These are phyloP conservation scores for Eudemis profundana DNA, from an alignment of 2,888 invertebrate genomes.

Conservation along the genomic window DNA sequence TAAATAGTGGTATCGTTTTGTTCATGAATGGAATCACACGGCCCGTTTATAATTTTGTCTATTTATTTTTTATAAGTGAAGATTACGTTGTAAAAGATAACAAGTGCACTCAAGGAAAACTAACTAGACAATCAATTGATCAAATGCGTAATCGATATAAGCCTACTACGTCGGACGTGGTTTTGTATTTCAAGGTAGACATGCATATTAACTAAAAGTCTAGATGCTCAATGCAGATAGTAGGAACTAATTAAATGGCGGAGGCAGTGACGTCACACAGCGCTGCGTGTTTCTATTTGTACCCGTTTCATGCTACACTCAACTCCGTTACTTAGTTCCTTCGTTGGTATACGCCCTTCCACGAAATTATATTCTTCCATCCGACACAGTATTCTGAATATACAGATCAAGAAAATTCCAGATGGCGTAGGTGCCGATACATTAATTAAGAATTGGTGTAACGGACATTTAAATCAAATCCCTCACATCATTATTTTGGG, in stretches of 20 bases:
- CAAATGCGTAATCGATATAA: background rate
- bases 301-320: constrained; percentile 1
- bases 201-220: background rate
- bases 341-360: constrained; percentile 3
- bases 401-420: too few species aligned
- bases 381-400: background rate
- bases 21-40: constrained; percentile 37
- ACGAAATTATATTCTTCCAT: constrained; percentile 5
- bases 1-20: constrained; percentile 37
- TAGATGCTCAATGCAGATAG: constrained; percentile 20
- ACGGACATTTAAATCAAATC: too few species aligned
- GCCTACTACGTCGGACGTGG: background rate
- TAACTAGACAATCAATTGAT: background rate
- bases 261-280: constrained; percentile 19
- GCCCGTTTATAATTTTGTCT: constrained; percentile 5
- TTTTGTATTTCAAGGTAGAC: constrained; percentile 2
- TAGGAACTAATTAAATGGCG: constrained; percentile 1
- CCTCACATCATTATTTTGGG: too few species aligned
- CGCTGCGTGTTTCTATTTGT: constrained; percentile 6
- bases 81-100: background rate
- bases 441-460: too few species aligned
- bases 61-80: background rate
- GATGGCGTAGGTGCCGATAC: too few species aligned
- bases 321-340: constrained; percentile 18
- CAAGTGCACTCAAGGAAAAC: background rate